Percentiles rank a stretch among this genome's conserved stretches.
Conservation (phyloP, 2,113 vertebrate genomes). For the human region GRCh38 chr13:74896501-74897000, state of each 20-base stretch:
- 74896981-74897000: neutral
- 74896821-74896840: neutral
- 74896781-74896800: conserved; percentile 1
- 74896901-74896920: neutral
- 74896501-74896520: neutral
- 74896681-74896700: neutral
- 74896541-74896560: conserved; percentile 7
- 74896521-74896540: neutral
- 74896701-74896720: neutral
- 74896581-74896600: conserved; percentile 23
- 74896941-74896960: neutral
- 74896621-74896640: neutral
- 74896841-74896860: neutral
- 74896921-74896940: neutral
- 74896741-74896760: neutral
- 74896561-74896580: neutral
- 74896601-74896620: neutral
- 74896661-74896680: neutral
- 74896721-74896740: neutral
- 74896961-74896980: neutral
- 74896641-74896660: neutral
- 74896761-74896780: neutral
- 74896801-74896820: neutral
- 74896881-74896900: neutral
- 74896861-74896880: neutral